These are phyloP conservation scores for Neodiprion lecontei DNA, from an alignment of 1,140 invertebrate genomes.

Conservation along the genomic window DNA sequence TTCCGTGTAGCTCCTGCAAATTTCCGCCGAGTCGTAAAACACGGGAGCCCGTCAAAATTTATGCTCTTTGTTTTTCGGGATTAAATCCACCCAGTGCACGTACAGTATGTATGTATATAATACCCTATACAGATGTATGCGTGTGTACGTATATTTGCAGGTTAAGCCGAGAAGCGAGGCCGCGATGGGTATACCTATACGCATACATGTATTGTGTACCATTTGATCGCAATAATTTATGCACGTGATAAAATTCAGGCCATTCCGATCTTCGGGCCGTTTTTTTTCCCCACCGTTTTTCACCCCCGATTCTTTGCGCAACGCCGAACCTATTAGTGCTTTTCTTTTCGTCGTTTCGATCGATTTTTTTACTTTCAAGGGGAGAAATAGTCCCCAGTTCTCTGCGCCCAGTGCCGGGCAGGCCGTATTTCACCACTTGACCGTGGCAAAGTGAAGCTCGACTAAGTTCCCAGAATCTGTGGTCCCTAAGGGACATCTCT, in stretches of 20 bases:
- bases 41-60: constrained; percentile 9
- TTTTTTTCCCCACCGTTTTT: neutral
- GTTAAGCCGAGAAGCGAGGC: too few relatives aligned
- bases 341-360: neutral
- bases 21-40: constrained; percentile 11
- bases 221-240: constrained; percentile 12
- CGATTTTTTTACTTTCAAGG: neutral
- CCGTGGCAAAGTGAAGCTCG: too few relatives aligned
- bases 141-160: too few relatives aligned
- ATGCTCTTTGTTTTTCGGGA: constrained; percentile 15
- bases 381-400: too few relatives aligned
- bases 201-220: neutral
- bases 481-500: too few relatives aligned
- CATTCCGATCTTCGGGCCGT: neutral
- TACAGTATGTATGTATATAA: neutral
- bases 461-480: too few relatives aligned
- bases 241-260: constrained; percentile 10
- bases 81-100: constrained; percentile 4
- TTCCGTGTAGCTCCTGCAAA: neutral
- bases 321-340: neutral
- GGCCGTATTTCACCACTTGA: too few relatives aligned
- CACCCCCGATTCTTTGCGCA: neutral
- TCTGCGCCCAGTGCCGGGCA: too few relatives aligned
- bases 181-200: too few relatives aligned
- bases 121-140: neutral